Evolutionary conservation across 2,113 vertebrate genomes (phyloP).

Genomic region (Verasper variegatus): DNA sequence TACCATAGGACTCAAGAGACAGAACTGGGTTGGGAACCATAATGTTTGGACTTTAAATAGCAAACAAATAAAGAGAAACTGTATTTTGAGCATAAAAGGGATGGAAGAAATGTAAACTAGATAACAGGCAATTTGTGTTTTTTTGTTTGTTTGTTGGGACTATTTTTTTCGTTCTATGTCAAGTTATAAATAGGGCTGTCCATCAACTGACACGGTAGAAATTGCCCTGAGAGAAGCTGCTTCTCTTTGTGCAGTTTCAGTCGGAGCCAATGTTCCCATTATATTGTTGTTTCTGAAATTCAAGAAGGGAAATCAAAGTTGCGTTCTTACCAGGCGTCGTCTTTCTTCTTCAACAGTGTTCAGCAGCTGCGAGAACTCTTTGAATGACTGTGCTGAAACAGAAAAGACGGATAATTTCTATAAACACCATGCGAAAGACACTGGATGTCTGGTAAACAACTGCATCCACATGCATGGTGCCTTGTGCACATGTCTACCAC

Average conservation of each 20-base stretch:
- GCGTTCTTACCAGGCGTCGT: constrained; percentile 88
- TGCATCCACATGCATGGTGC: neutral
- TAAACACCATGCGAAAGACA: constrained; percentile 3
- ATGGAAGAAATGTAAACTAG: neutral
- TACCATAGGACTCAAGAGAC: neutral
- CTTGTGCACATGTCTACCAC: constrained; percentile 15
- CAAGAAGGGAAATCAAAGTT: constrained; percentile 2
- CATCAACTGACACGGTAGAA: constrained; percentile 7
- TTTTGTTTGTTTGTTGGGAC: neutral
- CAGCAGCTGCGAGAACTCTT: constrained; percentile 95
- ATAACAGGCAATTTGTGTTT: neutral
- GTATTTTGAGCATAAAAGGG: neutral
- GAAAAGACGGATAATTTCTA: constrained; percentile 46
- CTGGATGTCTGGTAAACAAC: constrained; percentile 29
- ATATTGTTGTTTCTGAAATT: neutral
- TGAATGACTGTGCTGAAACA: constrained; percentile 92
- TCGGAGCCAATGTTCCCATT: neutral
- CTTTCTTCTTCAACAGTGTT: constrained; percentile 96
- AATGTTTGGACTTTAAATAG: constrained; percentile 13
- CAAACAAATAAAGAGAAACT: neutral
- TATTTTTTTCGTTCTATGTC: neutral
- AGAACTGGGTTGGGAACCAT: constrained; percentile 12
- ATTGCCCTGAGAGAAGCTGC: neutral
- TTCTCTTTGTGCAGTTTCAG: neutral
- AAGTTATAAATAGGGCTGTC: constrained; percentile 9